These are phyloP conservation scores for Caprella mutica DNA, from an alignment of 2,888 invertebrate genomes.

Conservation along the genomic window DNA sequence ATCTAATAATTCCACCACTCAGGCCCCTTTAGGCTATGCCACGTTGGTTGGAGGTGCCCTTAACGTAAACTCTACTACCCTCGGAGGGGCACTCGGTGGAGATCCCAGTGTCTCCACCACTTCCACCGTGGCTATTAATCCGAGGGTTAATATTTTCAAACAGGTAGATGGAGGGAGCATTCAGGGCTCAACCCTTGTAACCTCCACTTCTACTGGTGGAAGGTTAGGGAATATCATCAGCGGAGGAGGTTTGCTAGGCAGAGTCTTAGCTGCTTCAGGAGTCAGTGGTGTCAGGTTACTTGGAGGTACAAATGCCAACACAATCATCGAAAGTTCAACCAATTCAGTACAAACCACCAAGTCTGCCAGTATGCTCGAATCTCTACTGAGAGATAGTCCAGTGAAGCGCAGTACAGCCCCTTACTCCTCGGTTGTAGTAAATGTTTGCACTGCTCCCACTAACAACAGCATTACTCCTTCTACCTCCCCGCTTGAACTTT, in stretches of 20 bases:
- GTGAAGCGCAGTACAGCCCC: constrained; percentile 1
- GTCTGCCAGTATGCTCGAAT: constrained; percentile 27
- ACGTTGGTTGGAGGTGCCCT: constrained; percentile 34
- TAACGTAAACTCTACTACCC: constrained; percentile 23
- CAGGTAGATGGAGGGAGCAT: too few relatives aligned
- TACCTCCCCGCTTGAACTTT: too few relatives aligned
- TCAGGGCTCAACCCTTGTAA: too few relatives aligned
- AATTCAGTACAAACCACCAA: background rate
- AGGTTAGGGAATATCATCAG: too few relatives aligned
- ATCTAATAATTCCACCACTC: background rate
- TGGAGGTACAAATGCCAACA: background rate
- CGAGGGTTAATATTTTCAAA: too few relatives aligned
- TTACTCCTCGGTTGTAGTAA: too few relatives aligned
- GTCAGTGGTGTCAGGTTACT: constrained; percentile 1
- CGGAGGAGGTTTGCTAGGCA: constrained; percentile 3
- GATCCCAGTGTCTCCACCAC: constrained; percentile 17
- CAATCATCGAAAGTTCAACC: background rate
- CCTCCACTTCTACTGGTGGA: too few relatives aligned
- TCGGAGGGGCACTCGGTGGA: constrained; percentile 31
- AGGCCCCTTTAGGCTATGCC: constrained; percentile 35
- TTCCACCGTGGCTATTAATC: constrained; percentile 34
- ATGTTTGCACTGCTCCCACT: too few relatives aligned
- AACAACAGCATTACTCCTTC: too few relatives aligned
- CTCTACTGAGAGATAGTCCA: constrained; percentile 31
- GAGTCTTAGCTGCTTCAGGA: constrained; percentile 2